Evolutionary conservation across 2,888 invertebrate genomes (phyloP).

Genomic region (Thecophora atra): DNA sequence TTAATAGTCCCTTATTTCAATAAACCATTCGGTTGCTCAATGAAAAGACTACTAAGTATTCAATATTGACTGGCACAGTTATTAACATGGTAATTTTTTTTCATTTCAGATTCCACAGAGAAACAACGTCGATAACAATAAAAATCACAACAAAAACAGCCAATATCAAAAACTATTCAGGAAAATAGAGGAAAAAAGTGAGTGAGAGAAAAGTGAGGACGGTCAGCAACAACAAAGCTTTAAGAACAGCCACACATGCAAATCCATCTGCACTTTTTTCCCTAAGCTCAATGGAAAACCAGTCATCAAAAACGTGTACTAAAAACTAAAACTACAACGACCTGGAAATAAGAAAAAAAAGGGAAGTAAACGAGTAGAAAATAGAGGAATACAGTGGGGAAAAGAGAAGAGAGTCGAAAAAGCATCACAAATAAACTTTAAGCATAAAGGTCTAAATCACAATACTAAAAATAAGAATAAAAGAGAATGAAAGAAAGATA

Average conservation of each 20-base stretch:
- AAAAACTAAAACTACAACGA: background rate
- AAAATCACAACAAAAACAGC: slow-evolving; percentile 6
- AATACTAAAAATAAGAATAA: slow-evolving; percentile 17
- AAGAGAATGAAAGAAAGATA: background rate
- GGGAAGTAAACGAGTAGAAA: slow-evolving; percentile 3
- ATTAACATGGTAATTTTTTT: background rate
- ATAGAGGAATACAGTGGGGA: too few relatives aligned
- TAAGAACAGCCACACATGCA: background rate
- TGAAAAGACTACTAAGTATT: background rate
- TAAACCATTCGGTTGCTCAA: background rate
- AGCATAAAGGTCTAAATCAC: too few relatives aligned
- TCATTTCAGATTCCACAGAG: slow-evolving; percentile 2
- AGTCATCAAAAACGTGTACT: background rate
- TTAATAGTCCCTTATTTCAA: background rate
- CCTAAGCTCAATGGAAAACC: background rate
- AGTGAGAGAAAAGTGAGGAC: background rate
- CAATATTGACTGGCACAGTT: background rate
- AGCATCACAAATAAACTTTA: background rate
- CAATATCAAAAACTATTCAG: background rate
- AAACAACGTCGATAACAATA: slow-evolving; percentile 2
- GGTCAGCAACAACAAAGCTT: background rate
- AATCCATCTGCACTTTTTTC: background rate
- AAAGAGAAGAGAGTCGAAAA: background rate
- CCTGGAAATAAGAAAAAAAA: background rate
- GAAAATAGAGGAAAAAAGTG: too few relatives aligned